phyloP scores from a whole-genome alignment of 1,140 invertebrate species.

The Holcopasites calliopsidis region DNA sequence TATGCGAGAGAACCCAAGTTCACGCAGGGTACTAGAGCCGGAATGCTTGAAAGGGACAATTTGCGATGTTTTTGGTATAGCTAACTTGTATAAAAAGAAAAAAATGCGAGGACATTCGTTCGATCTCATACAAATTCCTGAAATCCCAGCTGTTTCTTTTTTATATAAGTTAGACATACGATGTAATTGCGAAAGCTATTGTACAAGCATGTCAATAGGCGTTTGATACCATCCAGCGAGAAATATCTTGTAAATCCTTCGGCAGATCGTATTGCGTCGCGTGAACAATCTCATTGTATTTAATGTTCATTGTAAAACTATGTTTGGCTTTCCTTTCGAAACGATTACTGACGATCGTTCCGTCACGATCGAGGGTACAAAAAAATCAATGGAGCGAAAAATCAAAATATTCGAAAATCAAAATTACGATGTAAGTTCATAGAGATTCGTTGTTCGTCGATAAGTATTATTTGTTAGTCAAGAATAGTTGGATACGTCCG shows the following conservation, averaged over 20 bases:
- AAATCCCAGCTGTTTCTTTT: conserved; percentile 13
- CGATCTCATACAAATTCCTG: neutral
- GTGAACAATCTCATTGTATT: conserved; percentile 40
- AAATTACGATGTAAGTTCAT: conserved; percentile 77
- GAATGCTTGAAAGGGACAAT: conserved; percentile 40
- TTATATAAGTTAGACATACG: conserved; percentile 31
- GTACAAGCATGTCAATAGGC: conserved; percentile 24
- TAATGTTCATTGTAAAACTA: conserved; percentile 13
- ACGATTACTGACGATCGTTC: conserved; percentile 28
- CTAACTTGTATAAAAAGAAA: conserved; percentile 38
- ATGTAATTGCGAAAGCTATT: conserved; percentile 12
- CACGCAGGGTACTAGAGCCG: conserved; percentile 26
- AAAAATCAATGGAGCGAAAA: conserved; percentile 55
- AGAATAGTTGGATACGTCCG: conserved; percentile 66
- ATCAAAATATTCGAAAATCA: conserved; percentile 77
- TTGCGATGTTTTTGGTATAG: conserved; percentile 12
- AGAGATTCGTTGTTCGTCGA: conserved; percentile 71
- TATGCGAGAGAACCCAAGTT: conserved; percentile 33
- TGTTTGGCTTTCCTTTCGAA: conserved; percentile 32
- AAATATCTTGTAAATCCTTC: conserved; percentile 43
- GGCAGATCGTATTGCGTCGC: conserved; percentile 11
- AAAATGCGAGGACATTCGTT: neutral
- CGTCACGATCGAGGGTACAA: conserved; percentile 58
- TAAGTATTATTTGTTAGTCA: conserved; percentile 73
- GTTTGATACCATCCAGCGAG: conserved; percentile 28